These are phyloP conservation scores for Scaptomyza cyrtandrae DNA, from an alignment of 2,888 invertebrate genomes.

Conservation along the genomic window DNA sequence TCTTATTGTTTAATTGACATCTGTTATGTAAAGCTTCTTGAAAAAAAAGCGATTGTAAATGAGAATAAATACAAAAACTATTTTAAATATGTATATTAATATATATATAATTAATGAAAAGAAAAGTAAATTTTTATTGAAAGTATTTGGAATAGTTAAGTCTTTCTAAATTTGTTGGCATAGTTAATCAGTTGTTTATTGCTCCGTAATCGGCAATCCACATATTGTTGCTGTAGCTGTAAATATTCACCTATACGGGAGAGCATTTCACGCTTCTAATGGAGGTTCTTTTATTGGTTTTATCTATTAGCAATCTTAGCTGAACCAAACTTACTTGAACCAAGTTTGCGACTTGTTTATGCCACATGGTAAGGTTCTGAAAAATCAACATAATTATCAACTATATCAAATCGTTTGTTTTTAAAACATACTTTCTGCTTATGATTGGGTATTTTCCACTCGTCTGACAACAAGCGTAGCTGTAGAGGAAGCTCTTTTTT, in stretches of 20 bases:
- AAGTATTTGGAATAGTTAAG: neutral
- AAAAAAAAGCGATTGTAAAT: conserved; percentile 65
- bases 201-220: conserved; percentile 13
- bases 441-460: neutral
- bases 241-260: conserved; percentile 33
- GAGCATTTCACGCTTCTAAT: conserved; percentile 39
- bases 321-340: conserved; percentile 21
- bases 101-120: conserved; percentile 1
- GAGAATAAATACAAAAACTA: conserved; percentile 63
- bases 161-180: neutral
- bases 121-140: neutral
- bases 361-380: conserved; percentile 20
- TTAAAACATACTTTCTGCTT: conserved; percentile 11
- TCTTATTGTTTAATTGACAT: conserved; percentile 32
- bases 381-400: neutral
- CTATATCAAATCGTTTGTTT: neutral
- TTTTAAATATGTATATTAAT: conserved; percentile 64
- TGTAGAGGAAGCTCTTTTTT: conserved; percentile 2
- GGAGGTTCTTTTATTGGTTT: neutral
- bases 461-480: conserved; percentile 26
- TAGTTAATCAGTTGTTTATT: conserved; percentile 16
- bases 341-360: conserved; percentile 30
- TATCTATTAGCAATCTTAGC: neutral
- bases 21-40: conserved; percentile 38
- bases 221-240: conserved; percentile 29